A percentile compares a stretch with the other conserved stretches of the same genome.
phyloP scores from a whole-genome alignment of 2,797 vertebrate genomes.

The Microchirus variegatus region DNA sequence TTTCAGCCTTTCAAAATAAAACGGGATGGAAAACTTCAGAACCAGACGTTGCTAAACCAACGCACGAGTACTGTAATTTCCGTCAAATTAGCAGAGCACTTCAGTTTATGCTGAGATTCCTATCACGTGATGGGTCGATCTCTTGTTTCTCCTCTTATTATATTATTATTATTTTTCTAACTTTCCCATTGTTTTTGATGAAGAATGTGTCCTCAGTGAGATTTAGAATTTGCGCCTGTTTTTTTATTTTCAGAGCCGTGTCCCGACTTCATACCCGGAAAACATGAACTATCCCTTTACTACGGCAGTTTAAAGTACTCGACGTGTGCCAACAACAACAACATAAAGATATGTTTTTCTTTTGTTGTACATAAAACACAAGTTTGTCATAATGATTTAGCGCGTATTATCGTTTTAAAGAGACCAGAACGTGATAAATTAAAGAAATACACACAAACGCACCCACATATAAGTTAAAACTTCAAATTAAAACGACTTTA shows the following conservation, averaged over 20 bases:
- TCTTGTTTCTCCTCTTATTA: conserved; percentile 5
- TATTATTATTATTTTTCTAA: not conserved
- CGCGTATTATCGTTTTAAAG: too few species aligned
- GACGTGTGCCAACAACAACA: too few species aligned
- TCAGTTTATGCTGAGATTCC: conserved; percentile 35
- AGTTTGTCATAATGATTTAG: too few species aligned
- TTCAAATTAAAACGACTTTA: too few species aligned
- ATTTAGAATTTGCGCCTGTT: too few species aligned
- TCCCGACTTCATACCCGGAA: conserved; percentile 4
- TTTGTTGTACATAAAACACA: too few species aligned
- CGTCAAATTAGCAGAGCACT: conserved; percentile 42
- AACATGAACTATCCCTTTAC: not conserved
- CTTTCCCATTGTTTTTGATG: conserved; percentile 23
- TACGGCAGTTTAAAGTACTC: too few species aligned
- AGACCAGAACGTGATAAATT: too few species aligned
- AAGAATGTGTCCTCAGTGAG: not conserved
- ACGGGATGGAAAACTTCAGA: conserved; percentile 44
- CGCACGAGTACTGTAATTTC: conserved; percentile 41
- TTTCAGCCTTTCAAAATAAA: conserved; percentile 22
- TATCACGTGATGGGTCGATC: conserved; percentile 3
- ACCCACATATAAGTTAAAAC: too few species aligned
- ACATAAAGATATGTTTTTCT: too few species aligned
- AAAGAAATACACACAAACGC: too few species aligned
- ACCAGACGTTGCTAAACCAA: conserved; percentile 15
- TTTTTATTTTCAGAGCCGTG: not conserved